Base-by-base conservation (phyloP, 2,797 vertebrate genomes). In the Microctenopoma lineatum region DNA sequence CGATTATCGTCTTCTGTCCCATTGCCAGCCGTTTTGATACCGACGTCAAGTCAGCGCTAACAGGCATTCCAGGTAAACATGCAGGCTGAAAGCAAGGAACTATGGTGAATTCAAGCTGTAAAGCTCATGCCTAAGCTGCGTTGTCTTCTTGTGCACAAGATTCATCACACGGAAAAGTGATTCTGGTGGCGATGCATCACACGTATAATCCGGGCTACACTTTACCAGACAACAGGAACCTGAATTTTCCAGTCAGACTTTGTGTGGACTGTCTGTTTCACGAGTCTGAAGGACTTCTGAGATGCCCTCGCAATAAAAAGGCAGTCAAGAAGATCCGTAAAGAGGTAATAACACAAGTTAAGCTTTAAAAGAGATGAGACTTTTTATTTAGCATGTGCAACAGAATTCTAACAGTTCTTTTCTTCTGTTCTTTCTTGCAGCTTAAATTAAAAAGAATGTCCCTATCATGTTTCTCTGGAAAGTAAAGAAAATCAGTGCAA, bases 171-270 rank as follows among this genome's bases (percentile, higher is more conserved):
- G 0, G 8, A 0, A 10, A 11, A 0, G 16, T 87, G 10, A 76
- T 90, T 32, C 12, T 90, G 70, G 88, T 90, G 64, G 78, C 74
- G 2, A 80, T 85, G 88, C 77, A 86, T 70, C 75, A 84, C 74
- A 90, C 85, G 0, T 76, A 50, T 11, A 10, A 89, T 8, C 12
- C 41, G 9, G 4, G 83, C 9, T 77, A 80, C 58, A 46, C 32
- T 3, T 3, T 87, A 38, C 74, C 81, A 12, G 27, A 32, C 2
- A 29, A 18, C 18, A 57, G 53, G 38, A 4, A 14, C 0, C 1
- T 26, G 10, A 16, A 4, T 0, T 11, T 4, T 0, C 0, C 0
- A 0, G 36, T 77, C 14, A 0, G 0, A 0, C 61, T 80, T 2
- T 1, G 63, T 1, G 86, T 83, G 29, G 44, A 90, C 62, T 89